Conservation (phyloP, 2,113 vertebrate genomes). For the Emydocephalus ijimae region DNA sequence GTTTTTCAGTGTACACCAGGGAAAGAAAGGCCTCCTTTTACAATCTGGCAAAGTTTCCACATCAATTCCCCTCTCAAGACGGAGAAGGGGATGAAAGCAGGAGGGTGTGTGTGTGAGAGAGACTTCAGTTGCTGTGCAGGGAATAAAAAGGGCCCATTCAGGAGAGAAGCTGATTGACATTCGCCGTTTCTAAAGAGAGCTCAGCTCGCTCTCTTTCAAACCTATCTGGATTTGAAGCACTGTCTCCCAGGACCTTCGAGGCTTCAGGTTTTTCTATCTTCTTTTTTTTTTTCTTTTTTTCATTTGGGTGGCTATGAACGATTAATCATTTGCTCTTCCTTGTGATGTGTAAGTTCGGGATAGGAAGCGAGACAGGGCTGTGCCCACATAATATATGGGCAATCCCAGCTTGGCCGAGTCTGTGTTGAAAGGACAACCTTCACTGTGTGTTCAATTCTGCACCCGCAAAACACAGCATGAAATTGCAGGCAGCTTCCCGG, state of each 20-base stretch:
- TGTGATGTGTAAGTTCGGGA: constrained; percentile 25
- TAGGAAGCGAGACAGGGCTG: constrained; percentile 12
- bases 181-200: not conserved
- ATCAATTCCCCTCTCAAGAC: not conserved
- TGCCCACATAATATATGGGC: constrained; percentile 6
- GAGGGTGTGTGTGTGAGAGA: not conserved
- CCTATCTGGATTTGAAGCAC: not conserved
- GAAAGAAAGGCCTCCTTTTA: not conserved
- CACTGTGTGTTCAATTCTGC: not conserved
- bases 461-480: constrained; percentile 42
- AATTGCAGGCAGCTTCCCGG: fast-evolving
- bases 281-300: not conserved
- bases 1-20: not conserved
- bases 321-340: constrained; percentile 59
- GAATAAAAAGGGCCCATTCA: not conserved
- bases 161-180: not conserved
- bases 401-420: not conserved
- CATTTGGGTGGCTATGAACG: not conserved
- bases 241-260: fast-evolving
- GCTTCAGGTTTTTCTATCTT: constrained; percentile 37
- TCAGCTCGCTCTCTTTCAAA: fast-evolving
- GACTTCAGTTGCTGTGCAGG: too few species aligned
- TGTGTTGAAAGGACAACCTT: not conserved
- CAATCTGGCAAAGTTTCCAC: not conserved
- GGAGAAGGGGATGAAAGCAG: not conserved